These are phyloP conservation scores for Lemur catta DNA, from an alignment of 2,797 vertebrate species.

Conservation along the genomic window DNA sequence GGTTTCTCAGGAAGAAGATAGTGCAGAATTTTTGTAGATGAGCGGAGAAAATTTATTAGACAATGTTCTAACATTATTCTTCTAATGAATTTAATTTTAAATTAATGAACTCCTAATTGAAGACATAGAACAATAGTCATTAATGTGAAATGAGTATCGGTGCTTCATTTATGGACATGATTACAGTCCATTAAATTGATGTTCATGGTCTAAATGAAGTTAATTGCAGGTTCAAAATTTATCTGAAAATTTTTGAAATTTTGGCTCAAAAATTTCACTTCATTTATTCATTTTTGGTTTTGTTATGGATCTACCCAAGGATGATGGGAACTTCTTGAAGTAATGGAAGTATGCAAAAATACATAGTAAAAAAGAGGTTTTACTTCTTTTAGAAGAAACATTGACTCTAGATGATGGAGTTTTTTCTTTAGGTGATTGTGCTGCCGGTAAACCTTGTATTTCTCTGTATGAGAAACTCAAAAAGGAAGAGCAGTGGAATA, in stretches of 20 bases:
- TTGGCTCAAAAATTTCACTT: background rate
- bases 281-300: background rate
- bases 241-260: background rate
- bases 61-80: background rate
- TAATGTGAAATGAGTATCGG: background rate
- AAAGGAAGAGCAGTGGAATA: background rate
- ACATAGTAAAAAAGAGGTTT: background rate
- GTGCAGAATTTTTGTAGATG: background rate
- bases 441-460: background rate
- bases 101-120: background rate
- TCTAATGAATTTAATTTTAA: constrained; percentile 10
- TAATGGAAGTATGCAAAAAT: background rate
- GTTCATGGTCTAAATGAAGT: background rate
- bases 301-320: background rate
- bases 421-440: background rate
- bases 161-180: constrained; percentile 15
- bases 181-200: background rate
- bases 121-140: background rate
- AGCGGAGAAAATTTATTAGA: constrained; percentile 3
- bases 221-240: background rate
- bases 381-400: background rate
- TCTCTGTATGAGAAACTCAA: background rate
- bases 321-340: background rate
- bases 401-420: background rate
- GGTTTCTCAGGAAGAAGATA: background rate